These are phyloP conservation scores for Podarcis raffonei DNA, from an alignment of 2,113 vertebrate genomes.

Conservation along the genomic window DNA sequence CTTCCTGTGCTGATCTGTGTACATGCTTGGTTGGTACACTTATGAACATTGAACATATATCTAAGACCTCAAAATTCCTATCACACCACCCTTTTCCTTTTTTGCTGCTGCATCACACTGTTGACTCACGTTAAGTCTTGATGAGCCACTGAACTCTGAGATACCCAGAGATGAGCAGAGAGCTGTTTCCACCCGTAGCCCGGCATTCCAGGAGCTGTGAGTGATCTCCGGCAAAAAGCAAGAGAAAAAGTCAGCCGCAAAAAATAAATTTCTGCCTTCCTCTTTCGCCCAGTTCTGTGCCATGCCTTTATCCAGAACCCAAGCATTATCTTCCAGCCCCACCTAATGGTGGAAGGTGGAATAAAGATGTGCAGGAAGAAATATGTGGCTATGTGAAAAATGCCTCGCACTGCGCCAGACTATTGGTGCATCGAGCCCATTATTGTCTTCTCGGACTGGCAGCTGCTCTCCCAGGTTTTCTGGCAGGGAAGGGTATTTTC, in stretches of 20 bases:
- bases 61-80: no score
- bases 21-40: no score
- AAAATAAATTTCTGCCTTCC: no score
- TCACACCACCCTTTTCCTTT: no score
- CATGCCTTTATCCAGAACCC: background rate
- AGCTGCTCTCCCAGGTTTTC: background rate
- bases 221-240: background rate
- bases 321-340: background rate
- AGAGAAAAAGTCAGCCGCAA: no score
- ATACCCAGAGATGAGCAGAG: background rate
- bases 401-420: background rate
- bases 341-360: background rate
- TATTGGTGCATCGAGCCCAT: background rate
- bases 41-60: no score
- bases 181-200: no score
- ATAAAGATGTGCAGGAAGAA: background rate
- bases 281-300: no score
- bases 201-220: background rate
- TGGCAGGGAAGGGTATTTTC: background rate
- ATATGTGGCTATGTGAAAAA: background rate
- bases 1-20: no score
- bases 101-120: no score
- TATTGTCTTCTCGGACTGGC: background rate
- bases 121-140: no score
- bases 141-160: background rate